Conservation (phyloP, 2,797 vertebrate genomes). For the Brachyalestes nurse region DNA sequence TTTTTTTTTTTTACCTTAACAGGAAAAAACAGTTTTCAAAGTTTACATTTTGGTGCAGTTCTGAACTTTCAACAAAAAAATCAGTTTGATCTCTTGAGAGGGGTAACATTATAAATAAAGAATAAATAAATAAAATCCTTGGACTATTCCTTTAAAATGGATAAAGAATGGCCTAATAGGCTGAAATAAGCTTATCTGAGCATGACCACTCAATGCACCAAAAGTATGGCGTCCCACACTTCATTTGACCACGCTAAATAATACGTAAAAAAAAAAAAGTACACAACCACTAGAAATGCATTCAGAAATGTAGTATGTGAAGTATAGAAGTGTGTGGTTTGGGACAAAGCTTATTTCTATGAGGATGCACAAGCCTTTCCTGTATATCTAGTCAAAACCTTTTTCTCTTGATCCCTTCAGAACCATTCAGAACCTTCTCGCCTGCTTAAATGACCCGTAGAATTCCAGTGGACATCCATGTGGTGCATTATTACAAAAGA, state of each 20-base stretch:
- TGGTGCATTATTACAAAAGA: neutral
- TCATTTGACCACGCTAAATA: too few species aligned
- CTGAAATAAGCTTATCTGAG: neutral
- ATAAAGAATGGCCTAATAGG: neutral
- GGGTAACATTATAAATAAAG: neutral
- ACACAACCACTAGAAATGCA: too few species aligned
- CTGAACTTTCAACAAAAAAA: neutral
- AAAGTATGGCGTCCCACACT: neutral
- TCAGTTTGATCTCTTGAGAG: neutral
- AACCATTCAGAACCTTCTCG: neutral
- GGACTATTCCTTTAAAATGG: neutral
- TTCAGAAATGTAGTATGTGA: too few species aligned
- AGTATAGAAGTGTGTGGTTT: too few species aligned
- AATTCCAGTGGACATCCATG: neutral
- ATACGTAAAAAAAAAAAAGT: too few species aligned
- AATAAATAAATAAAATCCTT: neutral
- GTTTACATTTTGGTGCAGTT: too few species aligned
- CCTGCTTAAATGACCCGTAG: neutral
- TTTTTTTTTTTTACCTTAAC: too few species aligned
- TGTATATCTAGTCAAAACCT: conserved; percentile 16
- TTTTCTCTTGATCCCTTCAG: neutral
- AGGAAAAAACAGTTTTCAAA: too few species aligned
- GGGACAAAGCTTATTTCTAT: neutral
- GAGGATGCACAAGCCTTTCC: conserved; percentile 6
- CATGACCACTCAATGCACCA: neutral